Conservation (phyloP, 1,140 invertebrate species). For the Glomeris maerens region DNA sequence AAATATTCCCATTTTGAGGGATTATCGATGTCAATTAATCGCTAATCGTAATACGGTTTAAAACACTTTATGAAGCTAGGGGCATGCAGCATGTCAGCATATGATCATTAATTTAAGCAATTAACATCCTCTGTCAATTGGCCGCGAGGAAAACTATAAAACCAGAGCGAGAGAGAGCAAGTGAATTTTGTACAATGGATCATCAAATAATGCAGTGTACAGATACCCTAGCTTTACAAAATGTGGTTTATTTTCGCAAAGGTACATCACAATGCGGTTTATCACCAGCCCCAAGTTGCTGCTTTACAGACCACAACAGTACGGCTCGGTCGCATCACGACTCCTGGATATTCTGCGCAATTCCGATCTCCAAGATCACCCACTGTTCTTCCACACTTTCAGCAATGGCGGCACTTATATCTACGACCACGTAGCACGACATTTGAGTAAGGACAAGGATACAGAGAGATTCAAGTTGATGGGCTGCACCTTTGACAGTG, state of each 20-base stretch:
- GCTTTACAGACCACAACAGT: slow-evolving; percentile 45
- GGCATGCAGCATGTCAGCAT: too few species aligned
- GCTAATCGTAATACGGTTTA: too few species aligned
- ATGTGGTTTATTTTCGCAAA: slow-evolving; percentile 27
- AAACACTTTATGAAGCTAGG: too few species aligned
- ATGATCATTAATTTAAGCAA: too few species aligned
- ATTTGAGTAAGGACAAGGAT: slow-evolving; percentile 23
- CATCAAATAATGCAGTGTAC: too few species aligned
- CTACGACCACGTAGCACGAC: slow-evolving; percentile 47
- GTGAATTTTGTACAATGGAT: too few species aligned
- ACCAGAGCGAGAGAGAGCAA: too few species aligned
- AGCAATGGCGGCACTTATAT: slow-evolving; percentile 60
- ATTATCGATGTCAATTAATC: slow-evolving; percentile 2
- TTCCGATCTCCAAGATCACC: slow-evolving; percentile 49
- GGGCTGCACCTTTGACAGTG: slow-evolving; percentile 60
- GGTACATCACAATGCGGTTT: slow-evolving; percentile 56
- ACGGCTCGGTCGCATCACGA: slow-evolving; percentile 45
- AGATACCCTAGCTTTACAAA: too few species aligned
- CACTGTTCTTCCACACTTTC: slow-evolving; percentile 62
- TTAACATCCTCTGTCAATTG: too few species aligned
- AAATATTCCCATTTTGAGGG: not conserved
- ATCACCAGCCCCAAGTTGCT: slow-evolving; percentile 51
- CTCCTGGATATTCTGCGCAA: slow-evolving; percentile 46
- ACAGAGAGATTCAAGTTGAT: not conserved
- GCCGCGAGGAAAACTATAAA: too few species aligned